phyloP scores from a whole-genome alignment of 1,140 invertebrate genomes.

The Harlomillsia oculata region DNA sequence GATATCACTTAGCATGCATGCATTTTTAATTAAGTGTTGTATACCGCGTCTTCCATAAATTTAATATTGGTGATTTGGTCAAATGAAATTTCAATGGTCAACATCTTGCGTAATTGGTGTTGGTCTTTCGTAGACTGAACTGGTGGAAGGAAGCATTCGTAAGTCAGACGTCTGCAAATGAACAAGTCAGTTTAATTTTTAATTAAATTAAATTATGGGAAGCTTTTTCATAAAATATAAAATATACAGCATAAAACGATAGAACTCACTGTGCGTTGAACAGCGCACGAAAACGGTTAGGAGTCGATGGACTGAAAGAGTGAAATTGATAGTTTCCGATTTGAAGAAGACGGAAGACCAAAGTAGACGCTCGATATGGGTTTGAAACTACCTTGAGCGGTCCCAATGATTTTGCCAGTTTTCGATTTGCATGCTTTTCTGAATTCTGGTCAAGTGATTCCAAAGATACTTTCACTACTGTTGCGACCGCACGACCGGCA shows the following conservation, averaged over 20 bases:
- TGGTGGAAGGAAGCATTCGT: conserved; percentile 25
- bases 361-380: conserved; percentile 23
- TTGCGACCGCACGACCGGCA: conserved; percentile 6
- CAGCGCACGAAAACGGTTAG: conserved; percentile 23
- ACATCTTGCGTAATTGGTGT: conserved; percentile 14
- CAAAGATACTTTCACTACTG: conserved; percentile 27
- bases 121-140: neutral
- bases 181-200: too few species aligned
- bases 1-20: too few species aligned
- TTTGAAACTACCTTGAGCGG: too few species aligned
- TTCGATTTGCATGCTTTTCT: neutral
- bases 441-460: neutral
- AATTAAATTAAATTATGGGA: conserved; percentile 1
- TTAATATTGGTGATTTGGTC: conserved; percentile 21
- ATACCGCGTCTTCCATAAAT: conserved; percentile 27
- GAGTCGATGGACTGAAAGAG: conserved; percentile 22
- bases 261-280: conserved; percentile 28
- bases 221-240: neutral
- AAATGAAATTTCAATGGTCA: conserved; percentile 23
- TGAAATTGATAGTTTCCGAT: conserved; percentile 22
- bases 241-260: neutral
- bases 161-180: conserved; percentile 16
- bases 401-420: neutral
- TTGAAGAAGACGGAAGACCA: conserved; percentile 26
- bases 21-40: neutral